A percentile compares a stretch with the other conserved stretches of the same genome.
Evolutionary conservation across 2,888 invertebrate species (phyloP).

Genomic region (Limulus polyphemus): DNA sequence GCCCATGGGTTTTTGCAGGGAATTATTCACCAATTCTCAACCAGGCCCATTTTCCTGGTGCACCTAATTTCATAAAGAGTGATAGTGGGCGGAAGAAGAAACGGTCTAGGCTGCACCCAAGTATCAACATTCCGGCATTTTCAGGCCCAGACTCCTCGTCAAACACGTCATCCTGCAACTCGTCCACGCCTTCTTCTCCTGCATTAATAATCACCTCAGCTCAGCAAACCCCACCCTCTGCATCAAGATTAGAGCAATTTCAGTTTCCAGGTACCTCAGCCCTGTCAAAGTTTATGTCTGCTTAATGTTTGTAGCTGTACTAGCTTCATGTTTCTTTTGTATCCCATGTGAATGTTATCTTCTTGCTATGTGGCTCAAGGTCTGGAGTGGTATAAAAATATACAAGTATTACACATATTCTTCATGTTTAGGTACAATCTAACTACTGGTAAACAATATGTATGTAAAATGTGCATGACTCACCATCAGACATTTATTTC

Average conservation of each 20-base stretch:
- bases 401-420: too few species aligned
- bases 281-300: not conserved
- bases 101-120: constrained; percentile 15
- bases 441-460: too few species aligned
- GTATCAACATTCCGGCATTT: constrained; percentile 22
- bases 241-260: constrained; percentile 49
- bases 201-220: constrained; percentile 41
- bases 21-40: constrained; percentile 21
- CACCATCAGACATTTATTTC: too few species aligned
- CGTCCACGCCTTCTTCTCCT: constrained; percentile 90
- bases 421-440: too few species aligned
- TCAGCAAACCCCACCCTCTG: constrained; percentile 29
- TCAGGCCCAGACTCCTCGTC: constrained; percentile 53
- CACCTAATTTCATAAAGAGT: constrained; percentile 21
- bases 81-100: constrained; percentile 16
- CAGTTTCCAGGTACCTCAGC: constrained; percentile 55
- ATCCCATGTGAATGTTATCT: too few species aligned
- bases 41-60: constrained; percentile 19
- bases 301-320: too few species aligned
- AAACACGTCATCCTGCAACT: constrained; percentile 89
- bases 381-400: too few species aligned
- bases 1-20: constrained; percentile 4
- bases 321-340: too few species aligned
- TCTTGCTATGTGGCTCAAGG: too few species aligned
- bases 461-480: too few species aligned